Evolutionary conservation across 92 coral and sea anemone genomes (phyloP), one percentile per base, ranked within the genome.

Genomic region (Epizoanthus stellaris): DNA sequence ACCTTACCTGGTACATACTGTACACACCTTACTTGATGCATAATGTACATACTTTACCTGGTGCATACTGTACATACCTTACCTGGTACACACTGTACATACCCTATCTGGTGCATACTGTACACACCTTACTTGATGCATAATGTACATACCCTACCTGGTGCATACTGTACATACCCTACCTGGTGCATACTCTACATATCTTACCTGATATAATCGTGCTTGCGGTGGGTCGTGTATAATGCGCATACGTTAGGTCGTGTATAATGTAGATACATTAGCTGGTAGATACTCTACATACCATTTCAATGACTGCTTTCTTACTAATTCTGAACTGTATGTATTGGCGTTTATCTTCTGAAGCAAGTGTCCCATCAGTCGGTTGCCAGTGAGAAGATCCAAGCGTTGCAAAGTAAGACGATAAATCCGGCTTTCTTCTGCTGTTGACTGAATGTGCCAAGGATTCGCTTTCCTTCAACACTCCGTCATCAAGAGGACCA

Each of bases 391-490:
- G 16, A 9, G 83, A 63, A 14, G 42, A 15, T 21, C 58, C 58
- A 16, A 38, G 42, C n/a, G 0, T 19, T 61, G 83, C 71, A 11
- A 53, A 62, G 72, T 79, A 79, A 20, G 72, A 59, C 14, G 83
- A 79, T 34, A 9, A 79, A 17, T 64, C 47, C 21, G 72, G 25
- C 4, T 42, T 43, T 63, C 72, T 63, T n/a, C 25, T 23, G 4
- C n/a, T 20, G 36, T 10, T 17, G 19, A 79, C 9, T 20, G 71
- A 21, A 42, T 56, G 16, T 42, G 83, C 71, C 9, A 64, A 79
- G 5, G 62, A 47, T 63, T 38, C 83, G n/a, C 83, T 79, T 79
- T 79, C 83, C 49, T 79, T 79, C 6, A 79, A 42, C 1, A 79
- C 21, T 12, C 25, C 7, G 60, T 64, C 23, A 20, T 8, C 25